Percentiles rank a stretch among this genome's conserved stretches.
These are phyloP conservation scores for Eupleurogrammus muticus DNA, from an alignment of 2,797 vertebrate species.

Conservation along the genomic window DNA sequence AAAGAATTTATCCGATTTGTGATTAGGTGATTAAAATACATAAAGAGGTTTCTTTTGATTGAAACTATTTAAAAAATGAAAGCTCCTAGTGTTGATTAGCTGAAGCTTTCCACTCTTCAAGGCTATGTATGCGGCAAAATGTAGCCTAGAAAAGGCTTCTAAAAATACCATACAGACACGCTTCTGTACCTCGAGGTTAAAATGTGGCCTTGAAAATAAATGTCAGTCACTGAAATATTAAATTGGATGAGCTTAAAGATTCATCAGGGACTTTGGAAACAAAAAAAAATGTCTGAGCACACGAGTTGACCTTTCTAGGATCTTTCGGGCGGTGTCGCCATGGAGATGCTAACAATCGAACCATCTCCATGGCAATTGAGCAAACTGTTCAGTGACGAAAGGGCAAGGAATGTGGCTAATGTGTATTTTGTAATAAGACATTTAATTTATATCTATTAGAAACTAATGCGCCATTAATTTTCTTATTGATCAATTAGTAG, in stretches of 20 bases:
- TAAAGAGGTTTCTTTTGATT: not conserved
- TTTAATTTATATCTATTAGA: too few species aligned
- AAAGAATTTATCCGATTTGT: not conserved
- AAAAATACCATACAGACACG: constrained; percentile 31
- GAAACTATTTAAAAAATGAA: not conserved
- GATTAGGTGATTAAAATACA: not conserved
- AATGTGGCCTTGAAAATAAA: constrained; percentile 29
- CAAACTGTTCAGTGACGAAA: too few species aligned
- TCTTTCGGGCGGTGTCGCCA: not conserved
- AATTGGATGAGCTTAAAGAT: not conserved
- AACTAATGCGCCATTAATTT: too few species aligned
- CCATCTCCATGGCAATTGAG: not conserved
- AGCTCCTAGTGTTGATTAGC: not conserved
- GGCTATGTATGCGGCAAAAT: not conserved
- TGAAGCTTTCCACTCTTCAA: not conserved
- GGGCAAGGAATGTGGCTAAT: not conserved
- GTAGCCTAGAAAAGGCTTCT: constrained; percentile 40
- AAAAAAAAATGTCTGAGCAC: not conserved
- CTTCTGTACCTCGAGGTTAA: constrained; percentile 26
- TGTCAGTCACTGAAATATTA: not conserved
- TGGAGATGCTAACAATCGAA: not conserved
- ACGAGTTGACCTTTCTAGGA: not conserved
- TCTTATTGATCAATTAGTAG: too few species aligned
- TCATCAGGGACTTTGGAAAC: not conserved
- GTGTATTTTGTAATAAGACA: too few species aligned